Conservation (phyloP, 2,888 invertebrate species). For the Diloba caeruleocephala region DNA sequence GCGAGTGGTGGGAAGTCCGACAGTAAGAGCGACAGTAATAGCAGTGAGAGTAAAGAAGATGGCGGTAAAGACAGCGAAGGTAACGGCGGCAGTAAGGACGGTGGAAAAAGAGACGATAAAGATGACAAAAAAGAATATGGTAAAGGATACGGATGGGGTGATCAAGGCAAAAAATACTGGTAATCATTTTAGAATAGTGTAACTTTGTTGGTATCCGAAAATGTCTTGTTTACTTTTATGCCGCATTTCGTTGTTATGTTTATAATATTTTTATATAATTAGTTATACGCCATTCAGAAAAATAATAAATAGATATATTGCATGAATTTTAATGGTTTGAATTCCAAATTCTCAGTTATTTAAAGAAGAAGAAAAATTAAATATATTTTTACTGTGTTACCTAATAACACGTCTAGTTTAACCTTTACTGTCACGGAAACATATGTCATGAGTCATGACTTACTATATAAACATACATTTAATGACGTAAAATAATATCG, state of each 20-base stretch:
- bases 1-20: conserved; percentile 23
- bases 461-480: too few species aligned
- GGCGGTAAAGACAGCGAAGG: conserved; percentile 20
- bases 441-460: too few species aligned
- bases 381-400: too few species aligned
- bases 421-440: too few species aligned
- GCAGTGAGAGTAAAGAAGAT: conserved; percentile 14
- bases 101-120: conserved; percentile 23
- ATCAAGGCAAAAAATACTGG: conserved; percentile 5
- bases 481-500: too few species aligned
- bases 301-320: too few species aligned
- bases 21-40: conserved; percentile 13
- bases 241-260: conserved; percentile 6
- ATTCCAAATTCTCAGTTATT: too few species aligned
- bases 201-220: not conserved
- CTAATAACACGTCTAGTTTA: too few species aligned
- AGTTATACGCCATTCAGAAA: not conserved
- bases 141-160: conserved; percentile 31
- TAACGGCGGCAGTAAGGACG: conserved; percentile 12
- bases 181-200: too few species aligned
- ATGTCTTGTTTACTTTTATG: not conserved
- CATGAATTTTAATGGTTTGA: too few species aligned
- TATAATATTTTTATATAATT: not conserved
- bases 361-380: too few species aligned
- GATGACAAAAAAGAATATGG: conserved; percentile 25